Percentiles rank a stretch among this genome's conserved stretches.
Conservation (phyloP, 53 echinoderm and acorn worm species). For the Echinometra lucunter region DNA sequence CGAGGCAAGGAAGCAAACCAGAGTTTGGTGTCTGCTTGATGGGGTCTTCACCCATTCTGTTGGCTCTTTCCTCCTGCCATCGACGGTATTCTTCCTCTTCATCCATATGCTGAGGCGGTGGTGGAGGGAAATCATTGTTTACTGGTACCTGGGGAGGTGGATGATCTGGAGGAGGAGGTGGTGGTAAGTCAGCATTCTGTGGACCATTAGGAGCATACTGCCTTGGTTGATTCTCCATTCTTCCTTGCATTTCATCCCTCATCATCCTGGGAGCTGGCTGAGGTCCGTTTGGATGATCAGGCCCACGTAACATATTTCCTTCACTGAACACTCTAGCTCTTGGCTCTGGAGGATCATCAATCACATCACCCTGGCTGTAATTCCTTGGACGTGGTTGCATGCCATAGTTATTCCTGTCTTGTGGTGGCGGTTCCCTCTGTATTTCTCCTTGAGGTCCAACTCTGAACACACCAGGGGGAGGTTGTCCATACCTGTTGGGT, state of each 20-base stretch:
- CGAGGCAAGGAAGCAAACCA: slow-evolving; percentile 86
- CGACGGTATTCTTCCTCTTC: slow-evolving; percentile 77
- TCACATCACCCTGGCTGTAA: slow-evolving; percentile 62
- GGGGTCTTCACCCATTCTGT: slow-evolving; percentile 49
- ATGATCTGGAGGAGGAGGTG: slow-evolving; percentile 69
- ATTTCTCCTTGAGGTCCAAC: slow-evolving; percentile 64
- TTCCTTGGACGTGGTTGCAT: slow-evolving; percentile 59
- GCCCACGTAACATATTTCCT: slow-evolving; percentile 26
- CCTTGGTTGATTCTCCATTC: slow-evolving; percentile 32
- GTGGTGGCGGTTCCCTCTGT: slow-evolving; percentile 51
- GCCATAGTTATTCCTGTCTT: slow-evolving; percentile 40
- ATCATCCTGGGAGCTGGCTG: slow-evolving; percentile 62
- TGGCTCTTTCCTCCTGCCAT: slow-evolving; percentile 62
- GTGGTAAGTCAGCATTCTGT: slow-evolving; percentile 77
- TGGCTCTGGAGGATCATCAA: slow-evolving; percentile 58
- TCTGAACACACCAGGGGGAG: slow-evolving; percentile 46
- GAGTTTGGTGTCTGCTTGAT: slow-evolving; percentile 61
- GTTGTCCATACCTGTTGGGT: slow-evolving; percentile 48
- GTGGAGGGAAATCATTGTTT: slow-evolving; percentile 73
- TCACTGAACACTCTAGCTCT: slow-evolving; percentile 59
- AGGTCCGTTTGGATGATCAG: slow-evolving; percentile 47
- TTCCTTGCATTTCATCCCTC: neutral
- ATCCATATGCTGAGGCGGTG: slow-evolving; percentile 71
- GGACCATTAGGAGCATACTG: slow-evolving; percentile 57
- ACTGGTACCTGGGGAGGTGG: neutral